Conservation (phyloP, 2,888 invertebrate species). For the Microplitis manilae region DNA sequence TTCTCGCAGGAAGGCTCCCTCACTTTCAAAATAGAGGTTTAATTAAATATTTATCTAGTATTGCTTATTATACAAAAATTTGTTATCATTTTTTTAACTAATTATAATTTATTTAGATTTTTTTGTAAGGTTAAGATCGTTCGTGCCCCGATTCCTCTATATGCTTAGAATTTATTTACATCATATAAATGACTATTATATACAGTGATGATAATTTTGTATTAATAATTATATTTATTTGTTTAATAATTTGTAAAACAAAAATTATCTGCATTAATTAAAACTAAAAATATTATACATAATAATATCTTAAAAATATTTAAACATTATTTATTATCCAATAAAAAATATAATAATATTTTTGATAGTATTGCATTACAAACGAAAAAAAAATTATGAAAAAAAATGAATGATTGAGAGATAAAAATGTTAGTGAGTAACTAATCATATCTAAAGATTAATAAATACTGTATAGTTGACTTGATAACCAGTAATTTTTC, state of each 20-base stretch:
- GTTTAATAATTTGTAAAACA: not conserved
- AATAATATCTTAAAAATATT: not conserved
- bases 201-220: not conserved
- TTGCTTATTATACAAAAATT: too few species aligned
- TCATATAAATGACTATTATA: not conserved
- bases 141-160: not conserved
- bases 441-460: not conserved
- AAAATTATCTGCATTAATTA: not conserved
- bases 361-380: not conserved
- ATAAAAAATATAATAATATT: slow-evolving; percentile 13
- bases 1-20: too few species aligned
- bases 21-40: too few species aligned
- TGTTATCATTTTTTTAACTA: too few species aligned
- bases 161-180: not conserved
- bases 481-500: slow-evolving; percentile 40
- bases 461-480: slow-evolving; percentile 18
- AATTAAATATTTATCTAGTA: too few species aligned
- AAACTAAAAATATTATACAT: not conserved
- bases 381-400: slow-evolving; percentile 4
- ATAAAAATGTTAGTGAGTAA: not conserved
- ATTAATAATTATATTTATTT: not conserved
- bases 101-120: too few species aligned
- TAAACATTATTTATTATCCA: not conserved
- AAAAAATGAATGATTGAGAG: not conserved
- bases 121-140: too few species aligned